phyloP scores from a whole-genome alignment of 2,113 vertebrate genomes.

The Opisthocomus hoazin region DNA sequence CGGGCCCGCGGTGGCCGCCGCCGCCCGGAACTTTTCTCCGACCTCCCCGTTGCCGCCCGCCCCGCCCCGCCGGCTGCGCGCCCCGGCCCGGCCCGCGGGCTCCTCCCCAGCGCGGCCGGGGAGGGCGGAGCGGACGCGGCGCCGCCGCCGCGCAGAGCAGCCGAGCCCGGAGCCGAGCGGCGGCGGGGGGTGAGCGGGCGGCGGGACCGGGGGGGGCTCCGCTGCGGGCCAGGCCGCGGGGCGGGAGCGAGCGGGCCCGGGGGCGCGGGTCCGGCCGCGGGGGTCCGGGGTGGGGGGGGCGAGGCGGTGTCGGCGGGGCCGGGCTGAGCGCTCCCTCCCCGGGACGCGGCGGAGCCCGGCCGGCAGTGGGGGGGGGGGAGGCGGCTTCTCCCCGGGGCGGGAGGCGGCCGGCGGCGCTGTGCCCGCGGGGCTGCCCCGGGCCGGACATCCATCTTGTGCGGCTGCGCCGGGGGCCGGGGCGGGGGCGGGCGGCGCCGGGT shows the following conservation, averaged over 20 bases:
- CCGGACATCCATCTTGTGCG: background rate
- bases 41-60: background rate
- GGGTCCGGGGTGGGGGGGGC: background rate
- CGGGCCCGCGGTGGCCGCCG: background rate
- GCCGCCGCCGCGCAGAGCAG: background rate
- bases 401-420: background rate
- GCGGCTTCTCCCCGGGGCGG: background rate
- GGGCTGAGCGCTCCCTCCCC: background rate
- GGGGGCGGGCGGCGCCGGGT: too few species aligned
- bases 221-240: background rate
- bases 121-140: background rate
- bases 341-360: background rate
- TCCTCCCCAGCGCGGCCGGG: background rate
- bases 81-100: background rate
- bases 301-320: background rate
- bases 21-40: background rate
- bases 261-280: background rate
- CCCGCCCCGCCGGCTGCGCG: background rate
- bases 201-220: too few species aligned
- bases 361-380: background rate
- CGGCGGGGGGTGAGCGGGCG: background rate
- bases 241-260: too few species aligned
- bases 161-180: background rate
- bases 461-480: background rate
- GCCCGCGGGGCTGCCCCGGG: background rate